Evolutionary conservation across 2,888 invertebrate genomes (phyloP), one percentile per base, ranked within the genome.

Genomic region (Maniola hyperantus): DNA sequence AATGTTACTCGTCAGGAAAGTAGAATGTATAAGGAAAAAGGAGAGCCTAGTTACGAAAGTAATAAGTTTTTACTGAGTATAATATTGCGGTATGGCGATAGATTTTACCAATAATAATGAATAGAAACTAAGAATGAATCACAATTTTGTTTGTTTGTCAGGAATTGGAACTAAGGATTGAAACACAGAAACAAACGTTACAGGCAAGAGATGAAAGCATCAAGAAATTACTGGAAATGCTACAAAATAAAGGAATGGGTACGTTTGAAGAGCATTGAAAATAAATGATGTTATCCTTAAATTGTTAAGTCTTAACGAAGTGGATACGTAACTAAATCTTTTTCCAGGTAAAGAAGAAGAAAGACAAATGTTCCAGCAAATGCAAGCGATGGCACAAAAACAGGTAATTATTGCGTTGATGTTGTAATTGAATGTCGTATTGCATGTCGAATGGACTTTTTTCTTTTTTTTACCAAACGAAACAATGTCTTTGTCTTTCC

Each of bases 151-250:
- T 51, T 64, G 51, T 66, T 61, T 63, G 58, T 65, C 68, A 97
- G 96, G 99, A 99, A 93, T 93, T 99, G 90, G 99, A 99, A 91
- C 93, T 99, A 81, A 95, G 99, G 79, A 98, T 99, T 82, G 99
- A 99, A 89, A 98, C 99, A 42, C 99, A 99, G 92, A 99, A 99
- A 90, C 99, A 99, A 93, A 99, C 99, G 55, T 93, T 99, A 75
- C 96, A 97, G 83, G 98, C 99, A 58, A 94, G 99, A 79, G 99
- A 99, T 91, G 99, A 99, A 84, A 99, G 98, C 90, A 99, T 99
- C 87, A 99, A 99, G 93, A 99, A 99, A 91, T 94, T 99, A 80
- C 94, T 99, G 82, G 99, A 99, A 94, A 99, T 99, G 98, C 94
- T 99, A 69, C 99, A 99, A 90, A 98, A 97, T 87, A 98, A 98